Percentiles rank a stretch among this genome's conserved stretches.
Conservation (phyloP, 2,888 invertebrate genomes). For the Drosophila greeni region DNA sequence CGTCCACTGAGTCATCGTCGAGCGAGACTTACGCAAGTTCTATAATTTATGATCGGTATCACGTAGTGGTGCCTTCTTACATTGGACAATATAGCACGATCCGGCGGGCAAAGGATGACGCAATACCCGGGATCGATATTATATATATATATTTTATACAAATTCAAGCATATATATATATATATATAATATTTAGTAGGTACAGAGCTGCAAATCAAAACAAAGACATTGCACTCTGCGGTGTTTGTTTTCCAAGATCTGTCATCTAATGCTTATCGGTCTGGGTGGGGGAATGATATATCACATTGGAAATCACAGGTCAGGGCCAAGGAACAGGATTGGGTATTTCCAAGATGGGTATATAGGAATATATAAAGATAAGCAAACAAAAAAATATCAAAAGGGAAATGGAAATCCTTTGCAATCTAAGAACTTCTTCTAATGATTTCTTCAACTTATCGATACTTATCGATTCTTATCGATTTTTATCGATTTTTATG, state of each 20-base stretch:
- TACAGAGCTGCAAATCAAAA: conserved; percentile 13
- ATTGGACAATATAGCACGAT: conserved; percentile 14
- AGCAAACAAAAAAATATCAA: too few relatives aligned
- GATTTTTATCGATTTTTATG: not conserved
- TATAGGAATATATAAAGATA: not conserved
- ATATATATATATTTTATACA: not conserved
- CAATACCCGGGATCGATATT: not conserved
- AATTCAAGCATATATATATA: not conserved
- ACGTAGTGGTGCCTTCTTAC: conserved; percentile 8
- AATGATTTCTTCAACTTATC: not conserved
- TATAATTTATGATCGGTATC: conserved; percentile 4
- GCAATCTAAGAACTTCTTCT: not conserved
- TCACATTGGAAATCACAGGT: conserved; percentile 5
- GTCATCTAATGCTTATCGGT: conserved; percentile 10
- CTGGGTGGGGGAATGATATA: not conserved
- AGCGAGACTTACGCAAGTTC: conserved; percentile 8
- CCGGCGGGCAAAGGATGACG: conserved; percentile 4
- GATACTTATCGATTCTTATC: not conserved
- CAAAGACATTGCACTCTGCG: conserved; percentile 39
- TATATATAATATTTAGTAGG: not conserved
- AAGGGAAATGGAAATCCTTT: not conserved
- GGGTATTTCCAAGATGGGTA: not conserved
- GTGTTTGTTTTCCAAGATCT: conserved; percentile 17
- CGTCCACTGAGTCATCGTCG: conserved; percentile 1
- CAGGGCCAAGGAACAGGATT: not conserved